Evolutionary conservation across 2,888 invertebrate species (phyloP).

Genomic region (Synergus japonicus): DNA sequence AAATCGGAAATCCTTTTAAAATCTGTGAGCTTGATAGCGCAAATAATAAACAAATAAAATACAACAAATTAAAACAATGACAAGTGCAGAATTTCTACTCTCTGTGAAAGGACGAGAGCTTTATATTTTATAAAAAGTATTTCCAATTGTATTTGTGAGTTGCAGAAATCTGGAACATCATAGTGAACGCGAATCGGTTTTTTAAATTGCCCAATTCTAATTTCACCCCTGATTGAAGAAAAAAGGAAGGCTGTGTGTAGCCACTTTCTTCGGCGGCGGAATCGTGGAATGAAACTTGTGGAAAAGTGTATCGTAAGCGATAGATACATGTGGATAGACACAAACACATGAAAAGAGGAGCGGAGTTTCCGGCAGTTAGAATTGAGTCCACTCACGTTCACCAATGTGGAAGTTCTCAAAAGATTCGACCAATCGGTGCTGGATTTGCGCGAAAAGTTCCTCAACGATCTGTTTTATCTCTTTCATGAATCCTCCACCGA

Average conservation of each 20-base stretch:
- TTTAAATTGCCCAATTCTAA: background rate
- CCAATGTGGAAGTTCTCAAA: conserved; percentile 48
- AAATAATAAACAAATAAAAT: too few species aligned
- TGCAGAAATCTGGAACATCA: too few species aligned
- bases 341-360: background rate
- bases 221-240: background rate
- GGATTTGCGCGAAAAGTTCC: conserved; percentile 34
- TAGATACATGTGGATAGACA: background rate
- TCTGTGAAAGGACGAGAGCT: too few species aligned
- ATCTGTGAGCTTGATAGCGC: background rate
- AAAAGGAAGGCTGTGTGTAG: background rate
- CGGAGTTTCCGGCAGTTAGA: conserved; percentile 42
- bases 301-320: conserved; percentile 7
- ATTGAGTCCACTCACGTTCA: conserved; percentile 52
- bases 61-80: too few species aligned
- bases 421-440: conserved; percentile 46
- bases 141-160: too few species aligned
- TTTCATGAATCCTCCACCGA: conserved; percentile 22
- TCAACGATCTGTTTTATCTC: conserved; percentile 34
- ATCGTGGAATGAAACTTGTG: background rate
- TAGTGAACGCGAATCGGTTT: background rate
- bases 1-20: background rate
- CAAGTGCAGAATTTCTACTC: too few species aligned
- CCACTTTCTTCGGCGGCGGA: background rate
- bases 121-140: too few species aligned